Conservation (phyloP, 2,113 vertebrate species). For the Poeciliopsis prolifica region DNA sequence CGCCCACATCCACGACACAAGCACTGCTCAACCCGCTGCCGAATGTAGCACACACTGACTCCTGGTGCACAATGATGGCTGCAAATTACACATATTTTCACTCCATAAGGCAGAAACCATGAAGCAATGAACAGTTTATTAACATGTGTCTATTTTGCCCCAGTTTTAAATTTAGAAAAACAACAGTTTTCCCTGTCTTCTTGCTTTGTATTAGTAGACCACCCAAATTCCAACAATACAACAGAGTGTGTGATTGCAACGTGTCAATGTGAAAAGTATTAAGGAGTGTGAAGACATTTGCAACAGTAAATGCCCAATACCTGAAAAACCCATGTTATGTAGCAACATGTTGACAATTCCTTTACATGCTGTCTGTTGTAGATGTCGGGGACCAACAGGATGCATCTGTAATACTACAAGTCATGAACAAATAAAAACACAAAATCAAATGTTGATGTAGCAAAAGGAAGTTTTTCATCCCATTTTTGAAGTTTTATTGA, state of each 20-base stretch:
- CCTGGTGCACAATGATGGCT: slow-evolving; percentile 97
- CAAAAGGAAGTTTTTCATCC: not conserved
- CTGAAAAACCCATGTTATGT: slow-evolving; percentile 96
- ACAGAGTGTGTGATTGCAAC: not conserved
- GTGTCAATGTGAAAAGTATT: not conserved
- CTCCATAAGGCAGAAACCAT: not conserved
- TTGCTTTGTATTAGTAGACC: not conserved
- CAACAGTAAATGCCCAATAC: slow-evolving; percentile 70
- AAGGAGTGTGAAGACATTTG: not conserved
- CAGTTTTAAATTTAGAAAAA: too few species aligned
- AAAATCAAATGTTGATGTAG: not conserved
- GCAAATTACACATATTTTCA: slow-evolving; percentile 5
- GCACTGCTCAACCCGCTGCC: slow-evolving; percentile 96
- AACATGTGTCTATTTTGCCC: not conserved
- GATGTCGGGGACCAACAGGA: slow-evolving; percentile 95
- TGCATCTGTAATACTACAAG: slow-evolving; percentile 95
- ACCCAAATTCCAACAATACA: not conserved
- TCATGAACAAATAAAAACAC: slow-evolving; percentile 28
- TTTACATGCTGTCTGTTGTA: slow-evolving; percentile 96
- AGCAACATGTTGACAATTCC: slow-evolving; percentile 95
- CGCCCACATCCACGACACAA: slow-evolving; percentile 94
- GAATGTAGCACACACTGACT: slow-evolving; percentile 95
- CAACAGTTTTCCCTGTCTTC: not conserved
- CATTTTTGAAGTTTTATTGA: not conserved
- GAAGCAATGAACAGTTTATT: not conserved